A percentile compares a stretch with the other conserved stretches of the same genome.
Evolutionary conservation across 2,113 vertebrate species (phyloP).

Genomic region (Pollachius pollachius): DNA sequence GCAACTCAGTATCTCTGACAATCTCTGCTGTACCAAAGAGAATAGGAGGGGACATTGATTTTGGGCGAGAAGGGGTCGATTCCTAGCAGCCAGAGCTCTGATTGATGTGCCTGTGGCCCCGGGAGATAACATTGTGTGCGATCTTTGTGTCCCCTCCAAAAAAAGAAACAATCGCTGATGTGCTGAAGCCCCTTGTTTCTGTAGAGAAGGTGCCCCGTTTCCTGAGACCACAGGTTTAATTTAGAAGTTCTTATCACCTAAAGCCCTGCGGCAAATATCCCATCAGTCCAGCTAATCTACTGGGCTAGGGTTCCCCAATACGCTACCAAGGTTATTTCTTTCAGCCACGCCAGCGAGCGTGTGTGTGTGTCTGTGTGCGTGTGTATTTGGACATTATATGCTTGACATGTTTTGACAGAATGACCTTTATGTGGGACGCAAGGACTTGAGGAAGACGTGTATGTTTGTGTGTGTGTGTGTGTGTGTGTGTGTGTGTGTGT

Average conservation of each 20-base stretch:
- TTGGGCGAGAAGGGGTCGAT: constrained; percentile 64
- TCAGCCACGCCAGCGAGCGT: constrained; percentile 16
- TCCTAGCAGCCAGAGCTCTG: constrained; percentile 54
- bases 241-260: constrained; percentile 68
- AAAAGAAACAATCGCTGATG: constrained; percentile 59
- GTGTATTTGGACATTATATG: constrained; percentile 30
- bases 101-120: constrained; percentile 72
- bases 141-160: constrained; percentile 64
- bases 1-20: constrained; percentile 63
- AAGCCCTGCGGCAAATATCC: constrained; percentile 36
- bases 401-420: constrained; percentile 26
- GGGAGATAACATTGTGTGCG: constrained; percentile 75
- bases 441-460: background rate
- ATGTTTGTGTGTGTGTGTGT: background rate
- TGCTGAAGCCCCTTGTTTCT: constrained; percentile 49
- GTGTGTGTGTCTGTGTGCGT: background rate
- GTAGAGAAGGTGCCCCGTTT: constrained; percentile 26
- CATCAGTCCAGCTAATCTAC: constrained; percentile 64
- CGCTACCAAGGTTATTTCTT: constrained; percentile 53
- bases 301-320: constrained; percentile 44
- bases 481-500: too few relatives aligned
- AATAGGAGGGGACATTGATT: constrained; percentile 71
- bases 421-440: constrained; percentile 26
- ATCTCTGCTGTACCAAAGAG: constrained; percentile 65
- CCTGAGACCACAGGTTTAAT: constrained; percentile 52